Evolutionary conservation across 2,797 vertebrate species (phyloP), one percentile per base, ranked within the genome.

Genomic region (Rhinella marina): DNA sequence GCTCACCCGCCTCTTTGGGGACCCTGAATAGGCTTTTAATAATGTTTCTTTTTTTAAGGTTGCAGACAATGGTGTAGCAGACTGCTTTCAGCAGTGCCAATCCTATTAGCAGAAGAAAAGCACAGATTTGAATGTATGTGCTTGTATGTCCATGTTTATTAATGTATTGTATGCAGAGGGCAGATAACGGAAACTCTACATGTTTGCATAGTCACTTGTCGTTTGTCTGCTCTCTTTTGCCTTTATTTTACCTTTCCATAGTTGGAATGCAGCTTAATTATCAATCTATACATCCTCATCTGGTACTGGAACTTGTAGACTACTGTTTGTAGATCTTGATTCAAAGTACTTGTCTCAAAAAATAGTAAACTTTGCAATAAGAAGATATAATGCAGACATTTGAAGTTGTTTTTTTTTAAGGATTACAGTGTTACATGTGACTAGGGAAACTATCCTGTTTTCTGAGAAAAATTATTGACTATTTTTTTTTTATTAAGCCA

Each of bases 11-110:
- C 94, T 95, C 95, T 95, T 95, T 94, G 92, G 90, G 91, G 91
- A 91, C 89, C 81, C 92, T 96, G 94, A 97, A 97, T 95, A 94
- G 94, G 92, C 95, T 96, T 96, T 96, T 94, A 96, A 96, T 96
- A 96, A 96, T 96, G 96, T 97, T 97, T 96, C 95, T 96, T 94
- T 96, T 96, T 94, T 95, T 93, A 92, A 91, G 93, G 93, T 88
- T 88, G 25, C 92, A 90, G 94, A 95, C 96, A 96, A 96, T 95
- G 92, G 93, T 92, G 92, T 86, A 87, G 91, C 92, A 94, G 94
- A 93, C 93, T 90, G 94, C 94, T 95, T 94, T 96, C 94, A 96
- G 94, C 93, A 88, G 94, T 94, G 94, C 94, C 95, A 95, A 95
- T 95, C 95, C 95, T 95, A 97, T 97, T 97, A 96, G 94, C 90